Conservation (phyloP, 2,113 vertebrate genomes). For the Hyperopisus bebe region DNA sequence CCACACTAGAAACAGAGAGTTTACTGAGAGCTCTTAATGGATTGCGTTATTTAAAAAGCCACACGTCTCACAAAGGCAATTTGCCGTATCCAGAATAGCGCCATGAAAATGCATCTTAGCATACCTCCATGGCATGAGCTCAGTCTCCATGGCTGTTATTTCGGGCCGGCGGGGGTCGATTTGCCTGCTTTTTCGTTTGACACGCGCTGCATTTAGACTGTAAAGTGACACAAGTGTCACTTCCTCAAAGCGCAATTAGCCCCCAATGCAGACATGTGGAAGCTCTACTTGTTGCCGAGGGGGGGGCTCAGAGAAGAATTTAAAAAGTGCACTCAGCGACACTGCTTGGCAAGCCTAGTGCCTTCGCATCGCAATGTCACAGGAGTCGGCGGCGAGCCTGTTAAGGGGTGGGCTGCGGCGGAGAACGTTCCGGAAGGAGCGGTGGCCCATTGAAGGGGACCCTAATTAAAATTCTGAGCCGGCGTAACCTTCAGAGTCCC, state of each 20-base stretch:
- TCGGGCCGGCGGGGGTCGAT: slow-evolving; percentile 37
- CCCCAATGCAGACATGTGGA: slow-evolving; percentile 9
- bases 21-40: slow-evolving; percentile 61
- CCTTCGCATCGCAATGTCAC: slow-evolving; percentile 35
- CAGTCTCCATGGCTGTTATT: slow-evolving; percentile 50
- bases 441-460: slow-evolving; percentile 30
- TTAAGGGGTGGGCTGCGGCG: slow-evolving; percentile 17
- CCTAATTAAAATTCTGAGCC: slow-evolving; percentile 64
- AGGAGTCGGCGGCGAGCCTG: slow-evolving; percentile 36
- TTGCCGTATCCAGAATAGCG: slow-evolving; percentile 50
- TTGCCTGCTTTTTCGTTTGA: slow-evolving; percentile 47
- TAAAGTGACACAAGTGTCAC: slow-evolving; percentile 41
- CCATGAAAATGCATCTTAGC: slow-evolving; percentile 54
- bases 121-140: slow-evolving; percentile 43
- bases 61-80: slow-evolving; percentile 60
- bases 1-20: slow-evolving; percentile 49
- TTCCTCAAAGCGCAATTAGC: slow-evolving; percentile 47
- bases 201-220: slow-evolving; percentile 39
- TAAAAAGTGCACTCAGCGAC: not conserved
- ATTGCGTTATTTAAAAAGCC: slow-evolving; percentile 67
- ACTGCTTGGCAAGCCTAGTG: not conserved
- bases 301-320: not conserved
- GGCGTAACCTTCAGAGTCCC: slow-evolving; percentile 59
- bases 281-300: not conserved
- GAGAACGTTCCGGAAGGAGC: slow-evolving; percentile 12